phyloP scores from a whole-genome alignment of 2,888 invertebrate genomes.

The Synanthedon myopaeformis region DNA sequence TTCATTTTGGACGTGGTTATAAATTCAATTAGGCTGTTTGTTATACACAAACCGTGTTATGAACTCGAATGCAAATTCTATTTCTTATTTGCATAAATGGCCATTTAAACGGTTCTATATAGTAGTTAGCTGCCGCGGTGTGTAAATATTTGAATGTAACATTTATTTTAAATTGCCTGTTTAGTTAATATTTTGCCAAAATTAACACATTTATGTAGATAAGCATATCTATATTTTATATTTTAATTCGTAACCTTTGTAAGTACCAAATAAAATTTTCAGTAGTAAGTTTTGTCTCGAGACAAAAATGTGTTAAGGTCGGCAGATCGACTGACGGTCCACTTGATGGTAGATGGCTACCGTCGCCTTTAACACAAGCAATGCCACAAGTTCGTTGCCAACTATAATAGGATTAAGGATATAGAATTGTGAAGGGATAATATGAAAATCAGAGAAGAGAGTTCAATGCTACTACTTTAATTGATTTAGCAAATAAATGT shows the following conservation, averaged over 20 bases:
- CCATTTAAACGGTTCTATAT: conserved; percentile 35
- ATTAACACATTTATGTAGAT: not conserved
- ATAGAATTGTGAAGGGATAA: no score
- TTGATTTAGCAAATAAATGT: no score
- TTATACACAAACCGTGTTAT: conserved; percentile 24
- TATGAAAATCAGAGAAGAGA: no score
- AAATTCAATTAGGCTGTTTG: conserved; percentile 60
- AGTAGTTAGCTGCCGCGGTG: not conserved
- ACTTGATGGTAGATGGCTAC: no score
- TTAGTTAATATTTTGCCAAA: not conserved
- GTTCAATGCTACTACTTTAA: no score
- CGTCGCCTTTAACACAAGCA: no score
- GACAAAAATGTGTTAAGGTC: no score
- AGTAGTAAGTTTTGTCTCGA: no score
- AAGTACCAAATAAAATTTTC: no score
- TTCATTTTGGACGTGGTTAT: conserved; percentile 63
- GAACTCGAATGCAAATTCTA: conserved; percentile 41
- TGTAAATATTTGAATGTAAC: not conserved
- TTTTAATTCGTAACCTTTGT: not conserved
- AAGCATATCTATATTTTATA: not conserved
- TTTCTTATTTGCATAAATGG: conserved; percentile 48
- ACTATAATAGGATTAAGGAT: no score
- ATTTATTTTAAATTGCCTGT: not conserved
- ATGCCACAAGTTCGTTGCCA: no score
- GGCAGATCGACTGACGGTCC: no score